phyloP scores from a whole-genome alignment of 2,888 invertebrate genomes.

The Elysia crispata region DNA sequence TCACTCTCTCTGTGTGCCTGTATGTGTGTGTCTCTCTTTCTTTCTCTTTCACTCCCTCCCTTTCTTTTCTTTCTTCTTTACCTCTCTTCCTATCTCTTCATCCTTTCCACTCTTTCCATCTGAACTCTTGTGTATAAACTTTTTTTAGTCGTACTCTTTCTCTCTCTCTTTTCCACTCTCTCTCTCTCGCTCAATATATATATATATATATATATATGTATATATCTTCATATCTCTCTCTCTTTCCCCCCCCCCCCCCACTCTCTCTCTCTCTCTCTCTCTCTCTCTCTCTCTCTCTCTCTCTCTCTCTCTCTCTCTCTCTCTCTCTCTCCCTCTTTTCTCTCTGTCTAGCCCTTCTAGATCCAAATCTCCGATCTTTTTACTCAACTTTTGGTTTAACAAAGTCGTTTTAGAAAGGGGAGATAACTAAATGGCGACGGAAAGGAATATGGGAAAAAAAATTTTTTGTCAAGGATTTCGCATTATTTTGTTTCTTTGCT shows the following conservation, averaged over 20 bases:
- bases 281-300: neutral
- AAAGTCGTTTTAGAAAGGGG: too few species aligned
- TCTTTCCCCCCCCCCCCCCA: neutral
- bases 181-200: neutral
- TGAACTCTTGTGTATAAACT: too few species aligned
- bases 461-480: too few species aligned
- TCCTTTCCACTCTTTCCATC: neutral
- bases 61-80: slow-evolving; percentile 21
- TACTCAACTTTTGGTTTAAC: neutral
- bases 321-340: neutral
- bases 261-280: slow-evolving; percentile 10
- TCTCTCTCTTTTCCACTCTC: neutral
- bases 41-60: neutral
- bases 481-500: neutral
- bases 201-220: too few species aligned
- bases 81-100: neutral
- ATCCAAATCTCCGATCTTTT: neutral
- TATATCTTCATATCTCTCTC: neutral
- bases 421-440: too few species aligned
- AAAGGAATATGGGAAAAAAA: too few species aligned
- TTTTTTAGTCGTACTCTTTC: too few species aligned
- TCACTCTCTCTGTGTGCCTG: slow-evolving; percentile 27
- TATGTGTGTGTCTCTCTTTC: neutral
- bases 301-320: slow-evolving; percentile 37
- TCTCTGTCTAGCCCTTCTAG: neutral